phyloP scores from a whole-genome alignment of 2,888 invertebrate genomes.

The Dryobota labecula region DNA sequence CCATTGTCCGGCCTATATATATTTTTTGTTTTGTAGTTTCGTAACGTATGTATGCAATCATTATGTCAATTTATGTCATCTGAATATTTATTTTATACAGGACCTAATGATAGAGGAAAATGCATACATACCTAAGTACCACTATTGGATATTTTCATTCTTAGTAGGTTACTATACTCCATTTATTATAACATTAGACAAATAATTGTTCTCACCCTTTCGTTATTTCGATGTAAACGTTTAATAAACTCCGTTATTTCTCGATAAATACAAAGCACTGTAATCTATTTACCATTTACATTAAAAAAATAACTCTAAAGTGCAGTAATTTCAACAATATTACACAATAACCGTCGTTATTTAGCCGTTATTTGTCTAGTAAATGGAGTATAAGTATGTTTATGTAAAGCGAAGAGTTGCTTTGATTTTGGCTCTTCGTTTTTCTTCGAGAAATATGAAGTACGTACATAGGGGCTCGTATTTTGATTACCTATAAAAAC shows the following conservation, averaged over 20 bases:
- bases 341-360: too few relatives aligned
- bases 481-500: neutral
- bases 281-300: too few relatives aligned
- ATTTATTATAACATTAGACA: too few relatives aligned
- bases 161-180: neutral
- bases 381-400: too few relatives aligned
- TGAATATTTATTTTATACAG: conserved; percentile 23
- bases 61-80: conserved; percentile 62
- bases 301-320: too few relatives aligned
- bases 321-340: too few relatives aligned
- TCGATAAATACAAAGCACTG: too few relatives aligned
- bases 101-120: neutral
- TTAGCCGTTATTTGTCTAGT: too few relatives aligned
- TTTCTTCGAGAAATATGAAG: neutral
- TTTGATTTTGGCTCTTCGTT: neutral
- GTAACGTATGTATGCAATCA: conserved; percentile 47
- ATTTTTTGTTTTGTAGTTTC: conserved; percentile 50
- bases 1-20: conserved; percentile 51
- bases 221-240: too few relatives aligned
- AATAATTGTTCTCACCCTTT: too few relatives aligned
- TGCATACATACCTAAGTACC: neutral
- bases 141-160: conserved; percentile 8
- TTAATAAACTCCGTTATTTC: too few relatives aligned
- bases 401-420: neutral
- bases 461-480: neutral